Evolutionary conservation across 2,888 invertebrate species (phyloP), one percentile per base, ranked within the genome.

Genomic region (Lasioglossum leucozonium): DNA sequence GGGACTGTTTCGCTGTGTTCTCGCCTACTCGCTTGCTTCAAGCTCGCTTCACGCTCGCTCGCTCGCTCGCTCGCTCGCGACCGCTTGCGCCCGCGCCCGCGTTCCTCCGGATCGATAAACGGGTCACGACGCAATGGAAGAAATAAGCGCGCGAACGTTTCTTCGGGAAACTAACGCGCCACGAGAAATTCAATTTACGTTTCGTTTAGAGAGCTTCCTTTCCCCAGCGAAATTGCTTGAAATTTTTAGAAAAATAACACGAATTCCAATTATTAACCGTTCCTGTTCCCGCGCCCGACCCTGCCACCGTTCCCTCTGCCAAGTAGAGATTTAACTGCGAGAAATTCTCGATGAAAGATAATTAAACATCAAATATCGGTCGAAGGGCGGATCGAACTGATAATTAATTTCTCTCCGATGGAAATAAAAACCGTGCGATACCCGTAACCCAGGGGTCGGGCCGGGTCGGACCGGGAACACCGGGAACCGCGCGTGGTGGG

Each of bases 221-320:
- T 16, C 74, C 51, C 30, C 69, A n/a, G 8, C 37, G 72, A 72
- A 75, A 65, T 72, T 42, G 62, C 72, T 67, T 40, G 67, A 34
- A 58, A 58, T 83, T 75, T 42, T 42, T 69, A 30, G 72, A 82
- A 84, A 83, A 84, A 83, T 83, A 83, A 83, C 77, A 71, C 74
- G 44, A 69, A 42, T 26, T 16, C 44, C 34, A 6, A 30, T 73
- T 58, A 77, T 82, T 58, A 71, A 81, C 74, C 71, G 71, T 34
- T 18, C 62, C 30, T 16, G 62, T 62, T 62, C 30, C 8, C 30
- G 30, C 16, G 16, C 30, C 2, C 55, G 16, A 16, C 8, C 62
- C 13, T 13, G 26, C 26, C 8, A 34, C 30, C 30, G 30, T 62
- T n/a, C 22, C 10, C 10, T 10, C 37, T 6, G 2, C 40, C 65